Percentiles rank a stretch among this genome's conserved stretches.
Evolutionary conservation across 2,113 vertebrate genomes (phyloP).

Genomic region (Crypturellus undulatus): DNA sequence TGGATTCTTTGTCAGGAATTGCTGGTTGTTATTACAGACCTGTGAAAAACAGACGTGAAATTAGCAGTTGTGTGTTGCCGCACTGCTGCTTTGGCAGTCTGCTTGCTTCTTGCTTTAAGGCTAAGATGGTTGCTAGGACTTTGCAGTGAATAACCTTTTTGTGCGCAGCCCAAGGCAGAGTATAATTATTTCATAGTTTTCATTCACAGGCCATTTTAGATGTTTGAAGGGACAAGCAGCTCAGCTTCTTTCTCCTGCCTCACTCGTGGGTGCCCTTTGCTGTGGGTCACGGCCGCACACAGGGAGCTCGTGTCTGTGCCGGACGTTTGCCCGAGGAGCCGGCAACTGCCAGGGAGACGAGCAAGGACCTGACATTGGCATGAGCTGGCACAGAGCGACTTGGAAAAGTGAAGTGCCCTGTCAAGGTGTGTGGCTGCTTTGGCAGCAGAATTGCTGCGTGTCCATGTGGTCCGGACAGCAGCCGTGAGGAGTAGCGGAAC

Average conservation of each 20-base stretch:
- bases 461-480: neutral
- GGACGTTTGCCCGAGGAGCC: neutral
- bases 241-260: neutral
- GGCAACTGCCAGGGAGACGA: neutral
- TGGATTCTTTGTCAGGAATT: constrained; percentile 72
- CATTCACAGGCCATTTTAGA: constrained; percentile 52
- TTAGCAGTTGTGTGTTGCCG: constrained; percentile 72
- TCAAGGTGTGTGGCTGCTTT: neutral
- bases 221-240: constrained; percentile 29
- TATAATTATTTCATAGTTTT: constrained; percentile 74
- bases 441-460: fast-evolving
- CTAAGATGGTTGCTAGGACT: constrained; percentile 69
- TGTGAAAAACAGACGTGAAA: constrained; percentile 75
- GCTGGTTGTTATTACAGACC: constrained; percentile 73
- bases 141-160: constrained; percentile 74
- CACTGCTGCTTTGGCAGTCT: constrained; percentile 71
- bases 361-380: fast-evolving
- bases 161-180: constrained; percentile 56
- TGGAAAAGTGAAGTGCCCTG: neutral
- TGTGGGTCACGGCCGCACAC: neutral
- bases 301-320: neutral
- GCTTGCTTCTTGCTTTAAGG: constrained; percentile 51
- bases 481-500: neutral
- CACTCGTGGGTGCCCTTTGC: neutral
- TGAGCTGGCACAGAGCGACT: neutral